These are phyloP conservation scores for Carassius auratus DNA, from an alignment of 2,113 vertebrate genomes.

Conservation along the genomic window DNA sequence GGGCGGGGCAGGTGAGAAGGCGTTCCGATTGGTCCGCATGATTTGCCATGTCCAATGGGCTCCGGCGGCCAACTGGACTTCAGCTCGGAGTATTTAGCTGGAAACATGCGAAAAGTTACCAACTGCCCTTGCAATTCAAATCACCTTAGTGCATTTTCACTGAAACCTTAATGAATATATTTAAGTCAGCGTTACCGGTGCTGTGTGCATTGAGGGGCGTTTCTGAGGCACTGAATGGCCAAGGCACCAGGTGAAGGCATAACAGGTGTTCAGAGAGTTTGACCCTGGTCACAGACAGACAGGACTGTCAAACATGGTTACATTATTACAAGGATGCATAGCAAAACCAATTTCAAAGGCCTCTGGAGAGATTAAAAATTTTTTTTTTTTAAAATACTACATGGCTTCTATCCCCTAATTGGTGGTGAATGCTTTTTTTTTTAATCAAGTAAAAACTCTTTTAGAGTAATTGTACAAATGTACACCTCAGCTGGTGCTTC, in stretches of 20 bases:
- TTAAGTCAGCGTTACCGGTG: conserved; percentile 81
- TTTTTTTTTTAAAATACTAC: no score
- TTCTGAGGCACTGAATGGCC: conserved; percentile 99
- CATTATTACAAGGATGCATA: not conserved
- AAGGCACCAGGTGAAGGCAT: conserved; percentile 99
- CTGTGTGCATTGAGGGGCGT: conserved; percentile 95
- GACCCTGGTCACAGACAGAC: conserved; percentile 79
- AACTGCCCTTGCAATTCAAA: not conserved
- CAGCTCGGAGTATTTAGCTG: conserved; percentile 96
- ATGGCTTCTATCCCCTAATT: not conserved
- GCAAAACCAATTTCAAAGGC: not conserved
- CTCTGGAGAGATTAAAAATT: not conserved
- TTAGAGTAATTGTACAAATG: no score
- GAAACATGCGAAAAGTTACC: not conserved
- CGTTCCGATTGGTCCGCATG: conserved; percentile 98
- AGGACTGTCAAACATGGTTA: not conserved
- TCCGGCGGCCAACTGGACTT: conserved; percentile 98
- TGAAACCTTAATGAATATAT: no score
- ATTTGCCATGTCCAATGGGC: conserved; percentile 98
- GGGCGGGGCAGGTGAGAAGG: conserved; percentile 96
- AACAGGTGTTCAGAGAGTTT: conserved; percentile 99
- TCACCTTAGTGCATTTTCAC: no score
- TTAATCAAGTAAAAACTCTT: no score
- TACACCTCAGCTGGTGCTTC: no score
- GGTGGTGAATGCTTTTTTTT: no score